Percentiles rank a stretch among this genome's conserved stretches.
These are phyloP conservation scores for Parazoanthus atlanticus DNA, from an alignment of 92 coral and sea anemone species.

Conservation along the genomic window DNA sequence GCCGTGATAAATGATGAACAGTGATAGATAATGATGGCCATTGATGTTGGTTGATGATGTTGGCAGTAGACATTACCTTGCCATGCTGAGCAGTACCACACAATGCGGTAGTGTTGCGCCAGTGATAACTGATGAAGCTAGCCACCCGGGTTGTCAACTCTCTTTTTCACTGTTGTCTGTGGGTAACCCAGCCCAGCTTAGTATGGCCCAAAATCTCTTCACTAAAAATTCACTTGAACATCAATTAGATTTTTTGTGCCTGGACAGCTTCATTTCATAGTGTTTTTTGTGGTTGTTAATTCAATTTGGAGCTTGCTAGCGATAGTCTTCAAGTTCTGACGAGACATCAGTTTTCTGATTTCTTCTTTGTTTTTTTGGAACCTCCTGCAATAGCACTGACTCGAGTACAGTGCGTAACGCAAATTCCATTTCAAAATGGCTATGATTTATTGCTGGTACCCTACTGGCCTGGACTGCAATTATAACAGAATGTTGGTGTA, in stretches of 20 bases:
- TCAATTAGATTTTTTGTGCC: neutral
- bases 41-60: constrained; percentile 28
- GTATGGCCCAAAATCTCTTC: constrained; percentile 33
- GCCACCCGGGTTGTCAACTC: constrained; percentile 15
- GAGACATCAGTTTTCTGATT: neutral
- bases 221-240: neutral
- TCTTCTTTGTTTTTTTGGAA: neutral
- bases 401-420: neutral
- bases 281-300: neutral
- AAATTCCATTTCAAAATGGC: neutral
- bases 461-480: neutral
- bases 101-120: constrained; percentile 22
- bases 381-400: neutral
- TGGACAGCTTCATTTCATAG: constrained; percentile 25
- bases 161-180: constrained; percentile 34
- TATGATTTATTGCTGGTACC: too few relatives aligned
- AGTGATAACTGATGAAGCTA: constrained; percentile 19
- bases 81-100: constrained; percentile 20
- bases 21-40: constrained; percentile 31
- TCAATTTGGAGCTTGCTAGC: neutral
- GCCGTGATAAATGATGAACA: constrained; percentile 21
- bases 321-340: neutral
- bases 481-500: too few relatives aligned
- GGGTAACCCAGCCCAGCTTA: constrained; percentile 38
- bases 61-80: constrained; percentile 4